phyloP scores from a whole-genome alignment of 92 coral and sea anemone species.

The Siderastrea siderea region DNA sequence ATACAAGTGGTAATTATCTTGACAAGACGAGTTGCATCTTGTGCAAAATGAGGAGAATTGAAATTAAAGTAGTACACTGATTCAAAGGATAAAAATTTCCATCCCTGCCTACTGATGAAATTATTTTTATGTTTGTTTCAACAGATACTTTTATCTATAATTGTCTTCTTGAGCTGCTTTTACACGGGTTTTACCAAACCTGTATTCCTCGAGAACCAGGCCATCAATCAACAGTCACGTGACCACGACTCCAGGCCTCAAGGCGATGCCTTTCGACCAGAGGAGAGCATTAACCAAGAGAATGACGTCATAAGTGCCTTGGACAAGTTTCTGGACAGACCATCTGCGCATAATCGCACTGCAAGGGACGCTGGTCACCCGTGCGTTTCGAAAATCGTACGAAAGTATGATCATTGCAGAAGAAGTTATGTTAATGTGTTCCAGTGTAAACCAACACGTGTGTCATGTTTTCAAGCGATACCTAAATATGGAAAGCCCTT shows the following conservation, averaged over 20 bases:
- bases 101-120: too few species aligned
- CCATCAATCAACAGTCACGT: not conserved
- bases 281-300: not conserved
- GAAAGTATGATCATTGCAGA: conserved; percentile 6
- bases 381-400: not conserved
- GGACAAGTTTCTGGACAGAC: not conserved
- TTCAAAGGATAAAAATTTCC: too few species aligned
- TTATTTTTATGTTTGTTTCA: not conserved
- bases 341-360: conserved; percentile 14
- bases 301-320: not conserved
- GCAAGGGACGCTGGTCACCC: not conserved
- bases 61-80: too few species aligned
- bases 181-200: not conserved
- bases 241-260: not conserved
- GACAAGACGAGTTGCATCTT: too few species aligned
- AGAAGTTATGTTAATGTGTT: not conserved
- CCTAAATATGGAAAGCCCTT: not conserved
- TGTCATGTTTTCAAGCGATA: not conserved
- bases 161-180: not conserved
- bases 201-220: not conserved
- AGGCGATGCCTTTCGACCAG: not conserved
- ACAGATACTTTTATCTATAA: not conserved
- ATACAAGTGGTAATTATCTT: too few species aligned
- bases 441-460: not conserved
- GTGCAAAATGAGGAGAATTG: too few species aligned